Conservation (phyloP, 2,888 invertebrate genomes). For the Mycogona germanica region DNA sequence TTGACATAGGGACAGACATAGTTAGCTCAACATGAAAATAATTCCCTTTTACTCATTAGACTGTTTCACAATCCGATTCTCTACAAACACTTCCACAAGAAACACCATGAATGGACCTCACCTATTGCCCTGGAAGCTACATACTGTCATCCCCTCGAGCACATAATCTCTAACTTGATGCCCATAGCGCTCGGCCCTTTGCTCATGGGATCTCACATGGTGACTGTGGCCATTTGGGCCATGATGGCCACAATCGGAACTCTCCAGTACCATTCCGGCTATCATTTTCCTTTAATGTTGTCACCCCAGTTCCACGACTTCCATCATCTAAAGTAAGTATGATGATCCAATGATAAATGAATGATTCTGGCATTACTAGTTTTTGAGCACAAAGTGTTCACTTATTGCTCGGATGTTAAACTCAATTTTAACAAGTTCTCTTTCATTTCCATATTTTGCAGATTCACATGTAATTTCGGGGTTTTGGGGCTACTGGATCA, state of each 20-base stretch:
- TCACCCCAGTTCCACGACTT: slow-evolving; percentile 79
- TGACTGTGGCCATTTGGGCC: slow-evolving; percentile 54
- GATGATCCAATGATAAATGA: neutral
- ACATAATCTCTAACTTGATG: slow-evolving; percentile 60
- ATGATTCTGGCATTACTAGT: neutral
- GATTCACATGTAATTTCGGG: too few species aligned
- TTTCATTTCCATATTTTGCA: too few species aligned
- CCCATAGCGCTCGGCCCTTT: slow-evolving; percentile 52
- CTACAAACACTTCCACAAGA: slow-evolving; percentile 70
- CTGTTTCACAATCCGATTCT: slow-evolving; percentile 57
- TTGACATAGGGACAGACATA: too few species aligned
- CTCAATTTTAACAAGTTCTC: too few species aligned
- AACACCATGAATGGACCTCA: slow-evolving; percentile 79
- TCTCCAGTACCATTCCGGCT: slow-evolving; percentile 69
- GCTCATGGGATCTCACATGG: slow-evolving; percentile 49
- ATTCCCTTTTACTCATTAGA: slow-evolving; percentile 41
- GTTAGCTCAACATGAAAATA: too few species aligned
- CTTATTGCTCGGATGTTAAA: too few species aligned
- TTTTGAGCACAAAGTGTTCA: too few species aligned
- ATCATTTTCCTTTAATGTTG: slow-evolving; percentile 71
- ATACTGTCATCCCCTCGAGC: slow-evolving; percentile 64
- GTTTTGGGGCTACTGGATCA: too few species aligned
- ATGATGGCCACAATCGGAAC: slow-evolving; percentile 60
- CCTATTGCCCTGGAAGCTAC: slow-evolving; percentile 70
- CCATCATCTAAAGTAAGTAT: slow-evolving; percentile 55